Percentiles rank a stretch among this genome's conserved stretches.
These are phyloP conservation scores for Rhadina sibilatrix DNA, from an alignment of 2,113 vertebrate species.

Conservation along the genomic window DNA sequence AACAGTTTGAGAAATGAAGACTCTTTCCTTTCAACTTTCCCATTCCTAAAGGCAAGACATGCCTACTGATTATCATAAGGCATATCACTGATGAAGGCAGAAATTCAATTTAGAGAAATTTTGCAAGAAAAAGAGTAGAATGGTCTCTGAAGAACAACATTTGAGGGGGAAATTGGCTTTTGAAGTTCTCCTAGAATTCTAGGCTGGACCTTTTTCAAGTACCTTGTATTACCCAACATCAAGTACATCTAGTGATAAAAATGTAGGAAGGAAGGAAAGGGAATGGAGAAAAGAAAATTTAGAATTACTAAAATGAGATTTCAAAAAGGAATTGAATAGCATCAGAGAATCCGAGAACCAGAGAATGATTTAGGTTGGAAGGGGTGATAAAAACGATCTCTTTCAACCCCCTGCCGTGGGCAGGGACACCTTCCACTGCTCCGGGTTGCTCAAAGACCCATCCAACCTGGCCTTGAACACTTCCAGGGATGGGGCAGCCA, in stretches of 20 bases:
- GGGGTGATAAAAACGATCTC: neutral
- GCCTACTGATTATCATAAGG: neutral
- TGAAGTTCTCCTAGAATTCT: neutral
- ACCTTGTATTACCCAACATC: neutral
- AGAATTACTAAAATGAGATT: neutral
- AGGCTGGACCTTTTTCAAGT: neutral
- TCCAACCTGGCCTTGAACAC: neutral
- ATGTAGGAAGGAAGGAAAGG: neutral
- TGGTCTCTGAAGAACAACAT: neutral
- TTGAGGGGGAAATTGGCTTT: neutral
- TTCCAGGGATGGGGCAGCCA: neutral
- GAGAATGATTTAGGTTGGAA: neutral
- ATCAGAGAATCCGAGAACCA: neutral
- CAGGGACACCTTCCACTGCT: fast-evolving
- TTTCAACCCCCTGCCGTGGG: neutral
- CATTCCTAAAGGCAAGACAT: neutral
- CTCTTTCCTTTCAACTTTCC: neutral
- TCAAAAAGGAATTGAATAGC: neutral
- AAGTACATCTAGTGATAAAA: neutral
- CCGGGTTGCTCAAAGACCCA: neutral
- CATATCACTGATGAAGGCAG: neutral
- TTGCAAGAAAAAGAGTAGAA: neutral
- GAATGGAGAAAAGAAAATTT: neutral
- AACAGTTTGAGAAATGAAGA: fast-evolving
- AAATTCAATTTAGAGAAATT: neutral